phyloP scores from a whole-genome alignment of 2,113 vertebrate species.

The Lasiurus borealis region DNA sequence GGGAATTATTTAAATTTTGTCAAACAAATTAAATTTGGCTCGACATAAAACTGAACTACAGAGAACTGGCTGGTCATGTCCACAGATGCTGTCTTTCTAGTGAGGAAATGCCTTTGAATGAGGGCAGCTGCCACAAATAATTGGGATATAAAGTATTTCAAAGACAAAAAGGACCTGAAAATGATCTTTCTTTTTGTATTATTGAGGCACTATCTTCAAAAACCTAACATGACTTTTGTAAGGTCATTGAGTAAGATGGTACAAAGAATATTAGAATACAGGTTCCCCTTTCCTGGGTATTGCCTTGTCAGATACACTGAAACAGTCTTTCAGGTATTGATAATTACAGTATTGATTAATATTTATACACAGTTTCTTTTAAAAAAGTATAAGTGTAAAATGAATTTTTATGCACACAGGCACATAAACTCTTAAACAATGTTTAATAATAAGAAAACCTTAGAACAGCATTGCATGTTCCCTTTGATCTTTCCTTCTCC shows the following conservation, averaged over 20 bases:
- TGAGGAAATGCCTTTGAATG: neutral
- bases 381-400: neutral
- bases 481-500: neutral
- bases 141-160: neutral
- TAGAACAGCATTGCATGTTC: neutral
- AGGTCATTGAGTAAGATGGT: neutral
- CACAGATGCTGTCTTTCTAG: neutral
- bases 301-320: neutral
- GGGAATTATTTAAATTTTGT: conserved; percentile 43
- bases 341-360: neutral
- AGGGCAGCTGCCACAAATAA: neutral
- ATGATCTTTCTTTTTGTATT: neutral
- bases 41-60: neutral
- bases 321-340: neutral
- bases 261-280: neutral
- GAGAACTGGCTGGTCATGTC: neutral
- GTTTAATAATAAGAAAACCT: neutral
- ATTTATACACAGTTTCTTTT: neutral
- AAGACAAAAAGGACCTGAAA: neutral
- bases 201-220: neutral
- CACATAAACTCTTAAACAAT: neutral
- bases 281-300: neutral
- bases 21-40: neutral
- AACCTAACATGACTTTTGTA: neutral
- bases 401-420: neutral